Conservation (phyloP, 2,797 vertebrate genomes). For the Eulemur rubriventer region DNA sequence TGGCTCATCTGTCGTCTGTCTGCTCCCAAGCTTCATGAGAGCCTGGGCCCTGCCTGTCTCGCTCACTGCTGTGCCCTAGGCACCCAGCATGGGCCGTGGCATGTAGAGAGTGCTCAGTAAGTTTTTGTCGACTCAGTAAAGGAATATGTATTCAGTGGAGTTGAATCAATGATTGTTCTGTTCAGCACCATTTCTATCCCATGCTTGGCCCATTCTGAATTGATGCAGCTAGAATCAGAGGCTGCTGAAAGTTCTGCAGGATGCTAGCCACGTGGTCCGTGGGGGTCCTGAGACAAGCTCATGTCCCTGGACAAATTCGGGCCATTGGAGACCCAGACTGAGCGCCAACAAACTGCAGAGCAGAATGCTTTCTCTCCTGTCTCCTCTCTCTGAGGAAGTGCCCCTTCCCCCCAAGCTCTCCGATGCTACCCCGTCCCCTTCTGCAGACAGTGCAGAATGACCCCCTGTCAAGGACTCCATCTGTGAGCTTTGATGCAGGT, state of each 20-base stretch:
- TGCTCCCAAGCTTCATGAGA: neutral
- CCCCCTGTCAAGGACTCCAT: neutral
- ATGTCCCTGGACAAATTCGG: fast-evolving
- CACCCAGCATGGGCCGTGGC: neutral
- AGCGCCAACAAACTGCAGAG: neutral
- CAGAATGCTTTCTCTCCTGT: neutral
- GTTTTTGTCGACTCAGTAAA: neutral
- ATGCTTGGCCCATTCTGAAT: neutral
- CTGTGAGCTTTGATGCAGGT: neutral
- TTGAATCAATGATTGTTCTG: neutral
- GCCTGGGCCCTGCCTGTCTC: neutral
- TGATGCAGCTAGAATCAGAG: neutral
- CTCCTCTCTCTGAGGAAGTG: neutral
- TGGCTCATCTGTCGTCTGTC: neutral
- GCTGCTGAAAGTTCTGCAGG: neutral
- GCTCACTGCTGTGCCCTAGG: neutral
- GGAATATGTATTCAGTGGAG: neutral
- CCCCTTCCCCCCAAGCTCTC: neutral
- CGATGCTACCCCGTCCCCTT: neutral
- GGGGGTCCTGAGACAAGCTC: neutral
- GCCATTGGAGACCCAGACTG: neutral
- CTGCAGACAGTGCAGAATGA: neutral
- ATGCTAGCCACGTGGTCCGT: fast-evolving
- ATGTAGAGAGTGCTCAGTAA: neutral
- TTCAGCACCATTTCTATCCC: fast-evolving